phyloP scores from a whole-genome alignment of 2,888 invertebrate genomes.

The Gymnocheta viridis region DNA sequence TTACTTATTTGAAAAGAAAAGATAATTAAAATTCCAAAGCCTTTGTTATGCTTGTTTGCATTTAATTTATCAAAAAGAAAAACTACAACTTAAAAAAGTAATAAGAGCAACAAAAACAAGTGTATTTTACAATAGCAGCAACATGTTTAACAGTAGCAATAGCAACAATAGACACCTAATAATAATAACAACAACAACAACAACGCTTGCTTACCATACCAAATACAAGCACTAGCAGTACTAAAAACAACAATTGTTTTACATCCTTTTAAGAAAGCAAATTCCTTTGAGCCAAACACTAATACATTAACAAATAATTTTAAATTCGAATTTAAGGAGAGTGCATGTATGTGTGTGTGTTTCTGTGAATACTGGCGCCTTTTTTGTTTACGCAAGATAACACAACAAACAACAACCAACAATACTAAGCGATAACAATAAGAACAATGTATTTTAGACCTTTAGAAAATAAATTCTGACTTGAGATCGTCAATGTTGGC shows the following conservation, averaged over 20 bases:
- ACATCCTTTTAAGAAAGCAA: slow-evolving; percentile 25
- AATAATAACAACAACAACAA: slow-evolving; percentile 1
- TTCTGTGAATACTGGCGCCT: neutral
- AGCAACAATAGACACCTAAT: slow-evolving; percentile 32
- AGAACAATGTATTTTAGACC: too few relatives aligned
- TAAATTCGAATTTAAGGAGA: neutral
- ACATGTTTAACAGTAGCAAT: neutral
- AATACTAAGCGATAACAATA: too few relatives aligned
- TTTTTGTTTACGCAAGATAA: neutral
- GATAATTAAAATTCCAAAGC: slow-evolving; percentile 52
- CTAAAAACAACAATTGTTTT: slow-evolving; percentile 20
- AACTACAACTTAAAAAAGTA: neutral
- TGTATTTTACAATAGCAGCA: slow-evolving; percentile 11
- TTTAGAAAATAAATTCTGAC: too few relatives aligned
- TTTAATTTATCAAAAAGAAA: slow-evolving; percentile 40
- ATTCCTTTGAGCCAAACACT: neutral
- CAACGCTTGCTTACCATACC: neutral
- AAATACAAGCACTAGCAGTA: slow-evolving; percentile 1
- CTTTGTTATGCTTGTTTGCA: slow-evolving; percentile 54
- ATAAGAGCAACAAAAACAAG: slow-evolving; percentile 13
- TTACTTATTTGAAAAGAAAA: slow-evolving; percentile 38
- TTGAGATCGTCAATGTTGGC: too few relatives aligned
- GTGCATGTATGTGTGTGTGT: neutral
- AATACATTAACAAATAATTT: neutral
- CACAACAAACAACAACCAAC: too few relatives aligned